Percentiles rank a stretch among this genome's conserved stretches.
These are phyloP conservation scores for Drosophila lacteicornis DNA, from an alignment of 1,140 invertebrate species.

Conservation along the genomic window DNA sequence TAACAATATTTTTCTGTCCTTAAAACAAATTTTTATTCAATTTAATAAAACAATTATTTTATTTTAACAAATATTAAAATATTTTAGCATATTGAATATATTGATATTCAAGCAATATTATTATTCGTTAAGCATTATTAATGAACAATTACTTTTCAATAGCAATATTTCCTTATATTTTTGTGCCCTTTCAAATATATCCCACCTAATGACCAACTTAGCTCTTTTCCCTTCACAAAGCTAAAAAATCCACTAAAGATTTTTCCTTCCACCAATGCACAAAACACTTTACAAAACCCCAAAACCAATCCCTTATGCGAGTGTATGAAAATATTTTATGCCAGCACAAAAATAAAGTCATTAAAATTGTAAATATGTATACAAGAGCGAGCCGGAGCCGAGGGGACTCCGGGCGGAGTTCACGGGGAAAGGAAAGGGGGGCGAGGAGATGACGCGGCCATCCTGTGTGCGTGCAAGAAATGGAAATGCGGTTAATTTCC, in stretches of 20 bases:
- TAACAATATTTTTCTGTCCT: too few species aligned
- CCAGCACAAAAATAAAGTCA: slow-evolving; percentile 74
- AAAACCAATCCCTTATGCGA: background rate
- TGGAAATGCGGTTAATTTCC: slow-evolving; percentile 84
- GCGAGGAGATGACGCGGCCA: slow-evolving; percentile 55
- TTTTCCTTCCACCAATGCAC: background rate
- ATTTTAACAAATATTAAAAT: too few species aligned
- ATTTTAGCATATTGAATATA: too few species aligned
- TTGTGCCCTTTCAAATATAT: too few species aligned
- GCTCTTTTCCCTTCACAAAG: background rate
- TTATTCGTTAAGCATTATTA: too few species aligned
- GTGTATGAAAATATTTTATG: slow-evolving; percentile 63
- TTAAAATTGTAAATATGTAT: slow-evolving; percentile 75
- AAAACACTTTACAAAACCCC: background rate
- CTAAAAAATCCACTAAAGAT: background rate
- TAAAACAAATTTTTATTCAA: too few species aligned
- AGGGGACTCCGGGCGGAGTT: background rate
- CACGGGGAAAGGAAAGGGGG: background rate
- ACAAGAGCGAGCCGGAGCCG: slow-evolving; percentile 8
- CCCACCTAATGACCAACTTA: too few species aligned
- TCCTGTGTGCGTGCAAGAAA: slow-evolving; percentile 80
- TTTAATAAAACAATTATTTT: too few species aligned
- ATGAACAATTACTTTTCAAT: too few species aligned
- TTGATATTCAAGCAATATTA: too few species aligned
- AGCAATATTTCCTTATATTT: too few species aligned